These are phyloP conservation scores for Epinotia nisella DNA, from an alignment of 2,888 invertebrate species.

Conservation along the genomic window DNA sequence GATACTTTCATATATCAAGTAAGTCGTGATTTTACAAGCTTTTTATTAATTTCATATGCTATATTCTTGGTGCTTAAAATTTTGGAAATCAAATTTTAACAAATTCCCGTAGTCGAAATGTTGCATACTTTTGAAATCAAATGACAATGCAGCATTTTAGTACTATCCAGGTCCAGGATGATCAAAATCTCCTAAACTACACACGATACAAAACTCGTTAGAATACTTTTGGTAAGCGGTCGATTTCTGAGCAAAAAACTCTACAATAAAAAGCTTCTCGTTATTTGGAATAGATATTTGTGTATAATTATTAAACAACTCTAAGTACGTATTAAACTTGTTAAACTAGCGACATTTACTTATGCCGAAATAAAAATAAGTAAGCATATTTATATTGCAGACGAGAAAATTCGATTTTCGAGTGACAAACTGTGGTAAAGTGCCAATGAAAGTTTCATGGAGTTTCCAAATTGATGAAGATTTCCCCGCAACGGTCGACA, in stretches of 20 bases:
- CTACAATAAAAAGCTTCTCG: no score
- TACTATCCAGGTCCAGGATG: neutral
- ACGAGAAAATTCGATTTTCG: constrained; percentile 67
- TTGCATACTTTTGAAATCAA: neutral
- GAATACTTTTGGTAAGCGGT: no score
- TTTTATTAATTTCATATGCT: constrained; percentile 13
- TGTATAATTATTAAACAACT: neutral
- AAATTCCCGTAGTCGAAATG: neutral
- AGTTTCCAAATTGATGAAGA: constrained; percentile 73
- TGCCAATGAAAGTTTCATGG: constrained; percentile 74
- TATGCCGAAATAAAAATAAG: neutral
- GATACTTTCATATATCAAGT: constrained; percentile 85
- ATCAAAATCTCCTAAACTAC: neutral
- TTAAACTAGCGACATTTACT: no score
- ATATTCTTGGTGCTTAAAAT: neutral
- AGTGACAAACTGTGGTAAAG: constrained; percentile 70
- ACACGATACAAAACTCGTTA: no score
- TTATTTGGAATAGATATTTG: no score
- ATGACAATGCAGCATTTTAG: neutral
- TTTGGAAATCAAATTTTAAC: neutral
- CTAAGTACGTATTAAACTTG: neutral
- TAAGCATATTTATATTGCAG: constrained; percentile 52
- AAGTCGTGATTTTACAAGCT: constrained; percentile 17
- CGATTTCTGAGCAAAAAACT: no score
- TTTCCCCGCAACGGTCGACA: constrained; percentile 72